phyloP scores from a whole-genome alignment of 2,888 invertebrate species.

The Amphipoea oculea region DNA sequence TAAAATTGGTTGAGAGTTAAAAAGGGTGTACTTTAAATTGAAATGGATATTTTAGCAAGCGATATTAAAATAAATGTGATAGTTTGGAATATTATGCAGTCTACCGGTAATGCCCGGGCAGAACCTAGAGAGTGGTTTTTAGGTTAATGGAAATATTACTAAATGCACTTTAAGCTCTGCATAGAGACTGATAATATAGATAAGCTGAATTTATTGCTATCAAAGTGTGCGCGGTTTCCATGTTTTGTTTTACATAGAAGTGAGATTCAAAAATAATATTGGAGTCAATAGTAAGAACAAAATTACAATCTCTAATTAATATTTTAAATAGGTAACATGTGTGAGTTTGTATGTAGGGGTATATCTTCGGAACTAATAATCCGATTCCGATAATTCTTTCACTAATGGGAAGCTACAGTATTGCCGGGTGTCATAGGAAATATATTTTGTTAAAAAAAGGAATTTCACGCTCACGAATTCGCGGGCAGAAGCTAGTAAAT shows the following conservation, averaged over 20 bases:
- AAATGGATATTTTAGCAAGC: conserved; percentile 11
- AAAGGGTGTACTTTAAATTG: background rate
- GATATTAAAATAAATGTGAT: background rate
- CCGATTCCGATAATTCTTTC: too few relatives aligned
- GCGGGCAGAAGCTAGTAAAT: background rate
- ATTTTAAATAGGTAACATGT: too few relatives aligned
- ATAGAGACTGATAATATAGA: background rate
- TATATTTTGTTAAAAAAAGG: background rate
- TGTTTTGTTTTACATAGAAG: background rate
- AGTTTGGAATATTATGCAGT: conserved; percentile 16
- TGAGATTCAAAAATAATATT: background rate
- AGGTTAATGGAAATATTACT: conserved; percentile 18
- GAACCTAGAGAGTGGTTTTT: conserved; percentile 1
- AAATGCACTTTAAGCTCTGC: conserved; percentile 6
- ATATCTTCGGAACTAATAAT: background rate
- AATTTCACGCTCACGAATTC: too few relatives aligned
- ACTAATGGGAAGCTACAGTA: too few relatives aligned
- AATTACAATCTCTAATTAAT: background rate
- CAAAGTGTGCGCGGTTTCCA: background rate
- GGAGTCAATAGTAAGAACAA: background rate
- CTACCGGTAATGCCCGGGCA: background rate
- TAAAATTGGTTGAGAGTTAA: background rate
- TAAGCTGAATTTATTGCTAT: conserved; percentile 1
- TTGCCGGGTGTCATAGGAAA: background rate
- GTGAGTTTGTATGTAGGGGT: too few relatives aligned